Evolutionary conservation across 2,797 vertebrate genomes (phyloP).

Genomic region (Clamator glandarius): DNA sequence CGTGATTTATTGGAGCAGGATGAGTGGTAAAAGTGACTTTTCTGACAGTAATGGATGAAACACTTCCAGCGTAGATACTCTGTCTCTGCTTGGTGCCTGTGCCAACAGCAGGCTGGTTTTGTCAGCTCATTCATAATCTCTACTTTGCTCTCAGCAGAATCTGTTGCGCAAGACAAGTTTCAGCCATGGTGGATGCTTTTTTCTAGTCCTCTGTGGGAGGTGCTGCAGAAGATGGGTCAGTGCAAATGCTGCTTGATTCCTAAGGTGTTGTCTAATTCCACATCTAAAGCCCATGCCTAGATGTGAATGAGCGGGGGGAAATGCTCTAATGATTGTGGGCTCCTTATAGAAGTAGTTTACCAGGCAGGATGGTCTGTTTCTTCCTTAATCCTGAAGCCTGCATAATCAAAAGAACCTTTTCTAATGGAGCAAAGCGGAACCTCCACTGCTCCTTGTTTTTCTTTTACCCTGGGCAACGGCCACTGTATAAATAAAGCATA

Average conservation of each 20-base stretch:
- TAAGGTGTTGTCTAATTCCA: neutral
- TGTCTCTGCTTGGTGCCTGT: slow-evolving; percentile 43
- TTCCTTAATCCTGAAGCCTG: too few relatives aligned
- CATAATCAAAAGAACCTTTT: too few relatives aligned
- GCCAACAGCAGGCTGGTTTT: slow-evolving; percentile 57
- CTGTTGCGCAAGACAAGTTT: neutral
- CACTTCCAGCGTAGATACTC: slow-evolving; percentile 9
- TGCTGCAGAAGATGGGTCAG: slow-evolving; percentile 14
- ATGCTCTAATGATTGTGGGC: too few relatives aligned
- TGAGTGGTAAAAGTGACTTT: slow-evolving; percentile 57
- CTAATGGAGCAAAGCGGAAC: too few relatives aligned
- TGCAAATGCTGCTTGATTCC: neutral
- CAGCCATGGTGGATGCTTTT: neutral
- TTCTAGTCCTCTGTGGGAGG: neutral
- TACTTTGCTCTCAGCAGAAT: slow-evolving; percentile 54
- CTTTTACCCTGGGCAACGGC: too few relatives aligned
- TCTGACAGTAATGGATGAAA: slow-evolving; percentile 68
- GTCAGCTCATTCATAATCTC: slow-evolving; percentile 72
- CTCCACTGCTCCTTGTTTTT: too few relatives aligned
- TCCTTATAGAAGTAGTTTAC: too few relatives aligned
- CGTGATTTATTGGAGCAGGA: slow-evolving; percentile 61
- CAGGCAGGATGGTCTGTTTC: too few relatives aligned
- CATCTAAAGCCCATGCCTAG: neutral
- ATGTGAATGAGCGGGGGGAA: too few relatives aligned
- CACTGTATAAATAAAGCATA: too few relatives aligned